Evolutionary conservation across 2,797 vertebrate species (phyloP).

Genomic region (Phataginus tetradactyla): DNA sequence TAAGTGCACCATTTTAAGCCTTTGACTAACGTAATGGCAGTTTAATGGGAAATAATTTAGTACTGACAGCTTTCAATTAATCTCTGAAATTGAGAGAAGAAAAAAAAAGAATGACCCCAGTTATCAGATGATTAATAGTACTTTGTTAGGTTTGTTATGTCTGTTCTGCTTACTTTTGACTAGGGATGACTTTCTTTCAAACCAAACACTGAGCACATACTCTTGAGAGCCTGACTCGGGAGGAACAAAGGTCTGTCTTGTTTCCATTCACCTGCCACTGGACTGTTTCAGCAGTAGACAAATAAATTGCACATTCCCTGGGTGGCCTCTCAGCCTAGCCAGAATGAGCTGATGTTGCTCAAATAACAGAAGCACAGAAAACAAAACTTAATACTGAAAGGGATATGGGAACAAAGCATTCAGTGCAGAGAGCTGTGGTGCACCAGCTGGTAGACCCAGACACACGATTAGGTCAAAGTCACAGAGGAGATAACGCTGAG

Average conservation of each 20-base stretch:
- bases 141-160: conserved; percentile 19
- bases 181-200: conserved; percentile 12
- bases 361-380: conserved; percentile 2
- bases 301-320: background rate
- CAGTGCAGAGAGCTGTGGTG: background rate
- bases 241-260: background rate
- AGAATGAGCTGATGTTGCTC: background rate
- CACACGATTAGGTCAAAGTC: background rate
- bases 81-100: conserved; percentile 38
- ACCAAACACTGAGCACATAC: background rate
- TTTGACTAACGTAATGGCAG: conserved; percentile 45
- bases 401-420: background rate
- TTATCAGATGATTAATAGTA: conserved; percentile 50
- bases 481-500: background rate
- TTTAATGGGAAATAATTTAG: conserved; percentile 60
- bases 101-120: conserved; percentile 33
- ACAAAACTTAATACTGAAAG: background rate
- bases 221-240: background rate
- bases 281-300: background rate
- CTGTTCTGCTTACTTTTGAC: conserved; percentile 33
- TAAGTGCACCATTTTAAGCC: conserved; percentile 57
- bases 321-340: background rate
- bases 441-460: background rate
- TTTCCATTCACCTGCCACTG: background rate
- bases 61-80: conserved; percentile 65